Evolutionary conservation across 2,113 vertebrate genomes (phyloP).

Genomic region (Theristicus caerulescens): DNA sequence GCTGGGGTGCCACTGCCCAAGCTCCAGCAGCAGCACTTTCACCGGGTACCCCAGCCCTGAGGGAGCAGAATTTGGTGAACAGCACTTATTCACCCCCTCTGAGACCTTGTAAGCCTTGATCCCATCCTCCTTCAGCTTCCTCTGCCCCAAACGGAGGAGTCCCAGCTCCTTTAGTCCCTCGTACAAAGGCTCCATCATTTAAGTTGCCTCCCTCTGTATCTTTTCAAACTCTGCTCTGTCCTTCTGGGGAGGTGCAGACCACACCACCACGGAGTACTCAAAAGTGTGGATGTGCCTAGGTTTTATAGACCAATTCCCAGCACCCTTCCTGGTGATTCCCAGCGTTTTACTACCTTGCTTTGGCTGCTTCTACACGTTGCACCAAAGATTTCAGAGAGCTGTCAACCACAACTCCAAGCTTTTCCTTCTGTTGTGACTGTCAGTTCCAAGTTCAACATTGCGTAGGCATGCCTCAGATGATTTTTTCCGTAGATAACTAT

Average conservation of each 20-base stretch:
- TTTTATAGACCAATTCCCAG: not conserved
- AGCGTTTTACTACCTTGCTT: not conserved
- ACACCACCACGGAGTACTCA: not conserved
- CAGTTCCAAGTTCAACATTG: not conserved
- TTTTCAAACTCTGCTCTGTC: not conserved
- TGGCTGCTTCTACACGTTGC: not conserved
- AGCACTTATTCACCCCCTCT: not conserved
- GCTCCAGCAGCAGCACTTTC: not conserved
- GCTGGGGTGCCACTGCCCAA: not conserved
- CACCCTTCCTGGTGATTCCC: not conserved
- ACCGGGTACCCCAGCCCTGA: rapidly evolving
- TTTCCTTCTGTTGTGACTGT: not conserved
- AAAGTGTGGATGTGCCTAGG: not conserved
- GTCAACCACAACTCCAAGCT: not conserved
- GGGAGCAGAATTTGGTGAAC: not conserved
- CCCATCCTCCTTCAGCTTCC: not conserved
- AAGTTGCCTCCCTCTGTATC: not conserved
- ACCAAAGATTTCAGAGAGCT: not conserved
- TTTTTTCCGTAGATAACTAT: not conserved
- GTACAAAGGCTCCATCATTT: not conserved
- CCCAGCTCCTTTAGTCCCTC: not conserved
- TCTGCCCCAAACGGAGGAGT: not conserved
- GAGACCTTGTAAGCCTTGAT: not conserved
- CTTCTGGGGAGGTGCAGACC: not conserved
- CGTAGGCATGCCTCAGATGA: not conserved